Conservation (phyloP, 2,113 vertebrate species). For the Sebastes schlegelii region DNA sequence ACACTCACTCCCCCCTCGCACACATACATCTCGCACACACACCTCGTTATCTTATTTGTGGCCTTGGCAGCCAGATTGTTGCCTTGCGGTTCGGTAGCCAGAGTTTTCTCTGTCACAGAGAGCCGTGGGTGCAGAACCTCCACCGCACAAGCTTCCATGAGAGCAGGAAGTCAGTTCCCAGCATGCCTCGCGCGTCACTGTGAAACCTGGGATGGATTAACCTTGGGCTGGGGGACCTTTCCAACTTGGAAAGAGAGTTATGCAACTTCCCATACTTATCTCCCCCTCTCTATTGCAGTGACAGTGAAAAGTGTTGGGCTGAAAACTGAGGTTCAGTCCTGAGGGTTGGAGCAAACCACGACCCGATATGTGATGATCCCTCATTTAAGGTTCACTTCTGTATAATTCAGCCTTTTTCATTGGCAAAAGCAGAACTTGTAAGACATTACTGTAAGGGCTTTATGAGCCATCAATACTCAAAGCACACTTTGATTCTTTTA, state of each 20-base stretch:
- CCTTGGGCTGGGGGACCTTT: constrained; percentile 75
- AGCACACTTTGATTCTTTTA: constrained; percentile 16
- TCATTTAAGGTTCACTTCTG: constrained; percentile 13
- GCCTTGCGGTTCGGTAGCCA: constrained; percentile 79
- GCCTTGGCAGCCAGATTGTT: constrained; percentile 80
- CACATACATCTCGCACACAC: constrained; percentile 78
- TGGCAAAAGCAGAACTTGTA: constrained; percentile 4
- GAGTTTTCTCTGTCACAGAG: constrained; percentile 74
- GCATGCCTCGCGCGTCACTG: constrained; percentile 71
- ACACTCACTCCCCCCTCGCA: constrained; percentile 67
- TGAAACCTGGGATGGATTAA: constrained; percentile 82
- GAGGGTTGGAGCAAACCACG: constrained; percentile 24
- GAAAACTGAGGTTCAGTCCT: constrained; percentile 44
- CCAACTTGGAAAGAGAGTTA: constrained; percentile 78
- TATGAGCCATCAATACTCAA: background rate
- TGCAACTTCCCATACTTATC: constrained; percentile 77
- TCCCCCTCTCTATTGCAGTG: constrained; percentile 49
- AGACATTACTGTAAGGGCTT: background rate
- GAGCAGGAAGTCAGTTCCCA: constrained; percentile 77
- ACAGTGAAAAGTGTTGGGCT: constrained; percentile 67
- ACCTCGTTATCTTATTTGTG: constrained; percentile 83
- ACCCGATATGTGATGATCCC: constrained; percentile 27
- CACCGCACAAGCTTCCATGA: constrained; percentile 76
- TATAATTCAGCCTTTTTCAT: background rate
- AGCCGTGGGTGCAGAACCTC: constrained; percentile 68